These are phyloP conservation scores for Astreopora myriophthalma DNA, from an alignment of 64 coral and sea anemone species.

Conservation along the genomic window DNA sequence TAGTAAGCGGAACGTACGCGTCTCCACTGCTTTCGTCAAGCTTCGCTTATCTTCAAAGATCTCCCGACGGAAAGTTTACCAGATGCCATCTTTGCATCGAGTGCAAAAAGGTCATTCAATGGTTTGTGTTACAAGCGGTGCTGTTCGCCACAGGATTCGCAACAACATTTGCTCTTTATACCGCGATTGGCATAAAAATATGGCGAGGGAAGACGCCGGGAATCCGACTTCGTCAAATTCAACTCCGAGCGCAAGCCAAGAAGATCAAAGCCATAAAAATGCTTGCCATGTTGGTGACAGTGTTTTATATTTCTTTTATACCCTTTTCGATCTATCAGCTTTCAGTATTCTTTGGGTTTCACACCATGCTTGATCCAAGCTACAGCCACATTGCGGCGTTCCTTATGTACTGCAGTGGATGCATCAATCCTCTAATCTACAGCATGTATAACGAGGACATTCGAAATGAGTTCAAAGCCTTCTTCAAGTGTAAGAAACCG, in stretches of 20 bases:
- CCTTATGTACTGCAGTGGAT: slow-evolving; percentile 10
- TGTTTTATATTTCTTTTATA: slow-evolving; percentile 28
- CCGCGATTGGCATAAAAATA: not conserved
- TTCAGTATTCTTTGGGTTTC: not conserved
- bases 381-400: not conserved
- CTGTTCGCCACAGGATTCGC: not conserved
- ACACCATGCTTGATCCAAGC: not conserved
- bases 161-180: not conserved
- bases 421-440: slow-evolving; percentile 1
- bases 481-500: not conserved
- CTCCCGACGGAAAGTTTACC: not conserved
- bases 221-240: not conserved
- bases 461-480: slow-evolving; percentile 20
- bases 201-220: not conserved
- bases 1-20: not conserved
- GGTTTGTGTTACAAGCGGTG: slow-evolving; percentile 27
- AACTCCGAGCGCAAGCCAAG: not conserved
- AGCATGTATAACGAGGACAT: not conserved
- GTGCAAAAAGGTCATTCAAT: not conserved
- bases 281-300: not conserved
- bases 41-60: not conserved
- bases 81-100: not conserved
- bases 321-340: slow-evolving; percentile 27
- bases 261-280: not conserved
- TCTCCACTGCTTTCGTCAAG: not conserved